A percentile compares a stretch with the other conserved stretches of the same genome.
Conservation (phyloP, 2,113 vertebrate genomes). For the Empidonax alnorum region DNA sequence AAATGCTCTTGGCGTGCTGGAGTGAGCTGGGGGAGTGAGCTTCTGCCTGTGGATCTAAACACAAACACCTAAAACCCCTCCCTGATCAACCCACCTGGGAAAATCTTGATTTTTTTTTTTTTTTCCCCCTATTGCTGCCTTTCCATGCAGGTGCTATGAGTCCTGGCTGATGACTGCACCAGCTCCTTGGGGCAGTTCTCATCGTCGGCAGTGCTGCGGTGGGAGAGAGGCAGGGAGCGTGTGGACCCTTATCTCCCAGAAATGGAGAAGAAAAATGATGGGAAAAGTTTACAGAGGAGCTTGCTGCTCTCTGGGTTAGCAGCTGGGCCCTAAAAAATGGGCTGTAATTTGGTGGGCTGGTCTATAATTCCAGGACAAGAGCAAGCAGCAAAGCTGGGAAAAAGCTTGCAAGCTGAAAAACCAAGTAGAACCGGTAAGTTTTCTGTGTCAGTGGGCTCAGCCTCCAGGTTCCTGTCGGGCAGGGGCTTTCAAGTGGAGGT, state of each 20-base stretch:
- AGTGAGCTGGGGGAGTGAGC: not conserved
- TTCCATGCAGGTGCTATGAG: not conserved
- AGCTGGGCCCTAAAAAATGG: not conserved
- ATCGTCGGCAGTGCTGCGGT: not conserved
- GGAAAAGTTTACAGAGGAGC: not conserved
- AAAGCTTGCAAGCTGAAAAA: not conserved
- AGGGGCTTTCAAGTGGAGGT: not conserved
- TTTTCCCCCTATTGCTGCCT: not conserved
- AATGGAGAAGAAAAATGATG: not conserved
- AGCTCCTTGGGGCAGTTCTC: not conserved
- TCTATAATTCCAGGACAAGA: not conserved
- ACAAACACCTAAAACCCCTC: not conserved
- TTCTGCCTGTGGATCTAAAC: not conserved
- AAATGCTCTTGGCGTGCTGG: not conserved
- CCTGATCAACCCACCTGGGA: not conserved
- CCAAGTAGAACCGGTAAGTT: not conserved
- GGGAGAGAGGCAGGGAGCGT: not conserved
- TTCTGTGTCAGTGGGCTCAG: not conserved
- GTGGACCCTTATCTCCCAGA: not conserved
- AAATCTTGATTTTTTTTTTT: not conserved
- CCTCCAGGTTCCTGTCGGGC: rapidly evolving
- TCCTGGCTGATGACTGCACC: not conserved
- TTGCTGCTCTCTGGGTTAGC: not conserved
- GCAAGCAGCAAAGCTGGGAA: not conserved
- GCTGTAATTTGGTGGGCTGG: not conserved